Evolutionary conservation across 2,888 invertebrate genomes (phyloP).

Genomic region (Punctoribates punctum): DNA sequence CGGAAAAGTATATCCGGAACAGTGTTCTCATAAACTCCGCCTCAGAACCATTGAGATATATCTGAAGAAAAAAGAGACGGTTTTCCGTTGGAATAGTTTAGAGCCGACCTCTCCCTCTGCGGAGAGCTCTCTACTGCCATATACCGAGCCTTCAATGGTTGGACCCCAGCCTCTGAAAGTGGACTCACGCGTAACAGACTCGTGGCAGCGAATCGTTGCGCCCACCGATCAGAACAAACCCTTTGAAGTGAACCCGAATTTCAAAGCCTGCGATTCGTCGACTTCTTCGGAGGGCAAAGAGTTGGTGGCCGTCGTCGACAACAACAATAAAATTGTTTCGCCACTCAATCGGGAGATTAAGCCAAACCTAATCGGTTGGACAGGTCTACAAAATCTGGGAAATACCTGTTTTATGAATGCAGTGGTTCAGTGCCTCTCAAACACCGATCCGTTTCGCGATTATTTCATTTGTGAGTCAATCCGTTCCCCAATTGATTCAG

Average conservation of each 20-base stretch:
- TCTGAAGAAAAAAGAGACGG: constrained; percentile 50
- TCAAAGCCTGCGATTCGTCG: constrained; percentile 49
- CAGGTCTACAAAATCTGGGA: constrained; percentile 58
- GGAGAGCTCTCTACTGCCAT: not conserved
- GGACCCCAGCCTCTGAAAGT: not conserved
- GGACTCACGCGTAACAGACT: not conserved
- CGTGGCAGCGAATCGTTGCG: too few relatives aligned
- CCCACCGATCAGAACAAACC: not conserved
- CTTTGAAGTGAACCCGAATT: not conserved
- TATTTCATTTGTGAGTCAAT: constrained; percentile 55
- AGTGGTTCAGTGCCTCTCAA: constrained; percentile 57
- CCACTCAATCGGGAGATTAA: not conserved
- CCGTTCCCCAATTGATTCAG: not conserved
- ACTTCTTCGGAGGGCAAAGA: constrained; percentile 15
- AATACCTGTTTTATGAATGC: constrained; percentile 61
- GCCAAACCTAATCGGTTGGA: constrained; percentile 52
- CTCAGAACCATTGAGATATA: constrained; percentile 50
- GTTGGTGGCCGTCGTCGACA: not conserved
- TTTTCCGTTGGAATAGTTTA: constrained; percentile 51
- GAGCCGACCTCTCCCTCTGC: constrained; percentile 49
- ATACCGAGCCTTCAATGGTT: not conserved
- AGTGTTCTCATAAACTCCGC: constrained; percentile 50
- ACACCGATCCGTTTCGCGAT: constrained; percentile 57
- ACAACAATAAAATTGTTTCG: not conserved
- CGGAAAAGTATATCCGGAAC: constrained; percentile 50